phyloP scores from a whole-genome alignment of 2,797 vertebrate species.

The Pagetopsis macropterus region DNA sequence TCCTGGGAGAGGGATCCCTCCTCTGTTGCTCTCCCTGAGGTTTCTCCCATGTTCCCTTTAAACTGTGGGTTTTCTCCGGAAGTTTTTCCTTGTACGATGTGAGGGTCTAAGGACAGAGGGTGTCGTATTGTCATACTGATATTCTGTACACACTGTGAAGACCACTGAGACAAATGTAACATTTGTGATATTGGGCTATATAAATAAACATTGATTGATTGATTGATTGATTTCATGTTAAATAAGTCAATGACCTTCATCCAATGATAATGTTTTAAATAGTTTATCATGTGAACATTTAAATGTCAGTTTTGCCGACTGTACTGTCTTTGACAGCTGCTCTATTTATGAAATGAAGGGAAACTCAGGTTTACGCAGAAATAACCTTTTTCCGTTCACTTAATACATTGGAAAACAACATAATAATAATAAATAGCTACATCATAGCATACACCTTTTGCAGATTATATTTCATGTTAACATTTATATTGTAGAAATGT shows the following conservation, averaged over 20 bases:
- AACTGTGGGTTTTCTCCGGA: no score
- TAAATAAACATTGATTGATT: no score
- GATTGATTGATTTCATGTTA: background rate
- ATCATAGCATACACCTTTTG: background rate
- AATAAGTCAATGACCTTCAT: constrained; percentile 16
- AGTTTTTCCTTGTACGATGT: no score
- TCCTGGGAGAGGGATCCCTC: no score
- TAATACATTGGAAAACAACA: background rate
- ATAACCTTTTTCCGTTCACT: background rate
- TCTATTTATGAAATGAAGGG: background rate
- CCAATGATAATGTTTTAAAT: constrained; percentile 29
- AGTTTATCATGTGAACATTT: constrained; percentile 5
- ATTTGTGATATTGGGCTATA: no score
- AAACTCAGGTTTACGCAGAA: background rate
- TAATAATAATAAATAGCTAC: background rate
- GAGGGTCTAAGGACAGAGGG: no score
- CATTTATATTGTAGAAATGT: background rate
- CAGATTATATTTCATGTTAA: background rate
- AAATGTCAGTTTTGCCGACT: background rate
- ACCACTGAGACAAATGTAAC: no score
- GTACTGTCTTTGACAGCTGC: background rate
- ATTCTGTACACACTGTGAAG: no score
- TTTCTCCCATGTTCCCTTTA: no score
- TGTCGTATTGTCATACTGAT: no score
- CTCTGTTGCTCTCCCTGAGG: no score